Base-by-base conservation (phyloP, 2,888 invertebrate species). In the Cryptophagus acutangulus region DNA sequence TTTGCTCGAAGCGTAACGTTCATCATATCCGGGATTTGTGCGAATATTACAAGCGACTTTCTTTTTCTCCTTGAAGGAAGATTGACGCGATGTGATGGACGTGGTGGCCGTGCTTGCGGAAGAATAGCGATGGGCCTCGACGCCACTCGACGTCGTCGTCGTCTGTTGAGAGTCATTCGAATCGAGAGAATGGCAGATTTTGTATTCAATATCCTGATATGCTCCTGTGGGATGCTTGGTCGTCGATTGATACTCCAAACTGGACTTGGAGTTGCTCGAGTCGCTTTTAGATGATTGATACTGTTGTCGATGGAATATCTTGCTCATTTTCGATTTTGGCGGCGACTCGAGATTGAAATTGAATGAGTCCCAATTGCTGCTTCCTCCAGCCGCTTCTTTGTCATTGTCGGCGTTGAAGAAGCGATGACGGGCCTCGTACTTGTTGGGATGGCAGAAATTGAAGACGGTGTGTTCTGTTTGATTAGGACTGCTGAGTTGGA, bases 21-120 rank as follows among this genome's bases (percentile, higher is more conserved):
- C 75, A 51, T 78, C 76, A 52, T 78, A 79, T 2, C 78, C 78
- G 14, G 79, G 79, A 59, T 79, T 79, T 0, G 77, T 77, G 47
- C 77, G 74, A 28, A 78, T 79, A 59, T 78, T 69, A 33, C 67
- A 67, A 24, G 51, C 49, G 1, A 64, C 62, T 38, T 62, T 66
- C 17, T 56, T 59, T 45, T 63, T 66, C 26, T 68, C 67, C 45
- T 66, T 69, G 31, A 67, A 55, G 1, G 65, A 65, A 2, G 66
- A 65, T 48, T 67, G 67, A 14, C 31, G 13, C 9, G 31, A 31
- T n/a, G 15, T 31, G 31, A 9, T 13, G 9, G 5, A 20, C 12
- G 31, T 31, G n/a, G n/a, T n/a, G n/a, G n/a, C n/a, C n/a, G n/a
- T n/a, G n/a, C n/a, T n/a, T n/a, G n/a, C n/a, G n/a, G n/a, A n/a